Evolutionary conservation across 1,140 invertebrate genomes (phyloP).

Genomic region (Colletes latitarsis): DNA sequence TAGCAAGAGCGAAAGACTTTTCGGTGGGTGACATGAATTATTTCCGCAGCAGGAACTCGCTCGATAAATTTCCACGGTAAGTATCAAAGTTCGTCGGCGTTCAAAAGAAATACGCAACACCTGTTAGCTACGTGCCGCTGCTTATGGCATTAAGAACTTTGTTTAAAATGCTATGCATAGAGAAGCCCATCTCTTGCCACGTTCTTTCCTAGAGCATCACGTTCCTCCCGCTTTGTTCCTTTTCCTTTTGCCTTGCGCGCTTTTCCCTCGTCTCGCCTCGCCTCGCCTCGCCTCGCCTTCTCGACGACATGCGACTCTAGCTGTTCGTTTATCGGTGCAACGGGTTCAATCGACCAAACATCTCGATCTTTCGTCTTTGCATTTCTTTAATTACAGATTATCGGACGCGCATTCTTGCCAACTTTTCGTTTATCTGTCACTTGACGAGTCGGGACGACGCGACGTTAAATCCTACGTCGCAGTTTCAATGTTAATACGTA

Average conservation of each 20-base stretch:
- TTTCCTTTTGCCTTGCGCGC: neutral
- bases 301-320: too few relatives aligned
- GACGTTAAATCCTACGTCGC: too few relatives aligned
- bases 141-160: constrained; percentile 73
- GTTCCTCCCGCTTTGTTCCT: neutral
- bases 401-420: too few relatives aligned
- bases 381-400: too few relatives aligned
- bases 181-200: constrained; percentile 58
- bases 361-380: too few relatives aligned
- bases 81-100: constrained; percentile 69
- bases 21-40: constrained; percentile 64
- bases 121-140: constrained; percentile 74
- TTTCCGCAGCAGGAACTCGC: constrained; percentile 39
- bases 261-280: neutral
- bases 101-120: constrained; percentile 69
- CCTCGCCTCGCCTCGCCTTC: too few relatives aligned
- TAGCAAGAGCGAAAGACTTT: constrained; percentile 8
- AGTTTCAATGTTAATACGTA: neutral
- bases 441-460: too few relatives aligned
- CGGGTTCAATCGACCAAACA: too few relatives aligned
- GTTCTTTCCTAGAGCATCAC: constrained; percentile 22
- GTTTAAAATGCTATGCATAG: constrained; percentile 78
- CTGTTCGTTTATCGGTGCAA: too few relatives aligned
- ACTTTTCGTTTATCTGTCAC: neutral
- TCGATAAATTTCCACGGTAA: constrained; percentile 71